Evolutionary conservation across 1,140 invertebrate species (phyloP), one percentile per base, ranked within the genome.

Genomic region (Aporrectodea caliginosa): DNA sequence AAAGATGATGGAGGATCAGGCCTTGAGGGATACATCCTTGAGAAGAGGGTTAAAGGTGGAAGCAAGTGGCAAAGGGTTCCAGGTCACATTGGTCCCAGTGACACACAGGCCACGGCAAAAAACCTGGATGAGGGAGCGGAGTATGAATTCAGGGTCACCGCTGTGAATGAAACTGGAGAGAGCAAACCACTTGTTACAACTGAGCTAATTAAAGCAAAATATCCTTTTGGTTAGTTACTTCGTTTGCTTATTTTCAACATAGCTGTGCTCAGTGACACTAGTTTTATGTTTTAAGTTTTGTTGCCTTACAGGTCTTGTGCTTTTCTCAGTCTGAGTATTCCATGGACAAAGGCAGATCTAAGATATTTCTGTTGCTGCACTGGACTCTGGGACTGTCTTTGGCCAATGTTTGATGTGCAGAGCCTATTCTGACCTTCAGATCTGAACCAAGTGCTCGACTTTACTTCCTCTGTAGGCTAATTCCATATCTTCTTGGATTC

Each of bases 91-190:
- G 84, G 85, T 30, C 77, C 79, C 16, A 84, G 80, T 81, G 84
- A 83, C 79, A 84, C 76, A 85, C 87, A 79, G 91, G 93, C 69
- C 96, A 94, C 87, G 94, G 95, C 79, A 29, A 92, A 95, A 73
- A 98, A 98, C 87, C 89, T 99, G 33, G 92, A 92, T 0, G 92
- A 98, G 30, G 96, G 95, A 68, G 92, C 92, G 81, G 93, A 95
- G 35, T 99, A 99, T 87, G 97, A 99, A 83, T 99, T 99, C 92
- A 91, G 97, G 79, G 97, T 99, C 0, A 93, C 96, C 91, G 97
- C 97, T 77, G 97, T 99, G 88, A 99, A 99, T 89, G 92, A 95
- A 84, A 96, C 98, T 85, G 98, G 97, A 69, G 92, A 94, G 78
- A 97, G 96, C 33, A 96, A 99, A 82, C 95, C 96, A 6, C 93